Evolutionary conservation across 2,113 vertebrate species (phyloP), one percentile per base, ranked within the genome.

Genomic region (zebrafish (Danio rerio)): DNA sequence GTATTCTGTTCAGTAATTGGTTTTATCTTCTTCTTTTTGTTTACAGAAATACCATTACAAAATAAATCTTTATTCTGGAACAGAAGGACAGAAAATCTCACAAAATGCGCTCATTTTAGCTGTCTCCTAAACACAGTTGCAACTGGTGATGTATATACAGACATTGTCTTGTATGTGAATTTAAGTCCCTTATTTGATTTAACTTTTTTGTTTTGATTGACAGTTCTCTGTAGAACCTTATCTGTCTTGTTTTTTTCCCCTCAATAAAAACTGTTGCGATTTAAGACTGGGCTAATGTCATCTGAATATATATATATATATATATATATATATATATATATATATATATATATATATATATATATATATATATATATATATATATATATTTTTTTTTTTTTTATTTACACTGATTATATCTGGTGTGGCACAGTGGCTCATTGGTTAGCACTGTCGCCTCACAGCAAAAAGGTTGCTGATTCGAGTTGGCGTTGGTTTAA

Each of bases 41-140:
- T 68, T 49, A 56, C 85, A 90, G 89, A 63, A 90, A 90, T 72
- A 89, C 84, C 83, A 90, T 90, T 56, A 89, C 88, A 59, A 90
- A 90, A 66, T 90, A 82, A 58, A 20, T 40, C n/a, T 55, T 10
- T 3, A 71, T 13, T 69, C 73, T 43, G 63, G 56, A 53, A n/a
- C 65, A 7, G 9, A 62, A 76, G 52, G 42, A 59, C 59, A 8
- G 75, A 31, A 31, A 31, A 12, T 69, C 74, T 49, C 18, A 42
- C 43, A 7, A 11, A 20, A 56, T 21, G 21, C 31, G 47, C 16
- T 49, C 5, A 16, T 43, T 82, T 52, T 56, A 65, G 62, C 50
- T 0, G 5, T 70, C 10, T 45, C 58, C 72, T 77, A 61, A 72
- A 74, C 66, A n/a, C 65, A 63, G 40, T 50, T 1, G 43, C 11